phyloP scores from a whole-genome alignment of 2,888 invertebrate genomes.

The Lamellibrachia columna region DNA sequence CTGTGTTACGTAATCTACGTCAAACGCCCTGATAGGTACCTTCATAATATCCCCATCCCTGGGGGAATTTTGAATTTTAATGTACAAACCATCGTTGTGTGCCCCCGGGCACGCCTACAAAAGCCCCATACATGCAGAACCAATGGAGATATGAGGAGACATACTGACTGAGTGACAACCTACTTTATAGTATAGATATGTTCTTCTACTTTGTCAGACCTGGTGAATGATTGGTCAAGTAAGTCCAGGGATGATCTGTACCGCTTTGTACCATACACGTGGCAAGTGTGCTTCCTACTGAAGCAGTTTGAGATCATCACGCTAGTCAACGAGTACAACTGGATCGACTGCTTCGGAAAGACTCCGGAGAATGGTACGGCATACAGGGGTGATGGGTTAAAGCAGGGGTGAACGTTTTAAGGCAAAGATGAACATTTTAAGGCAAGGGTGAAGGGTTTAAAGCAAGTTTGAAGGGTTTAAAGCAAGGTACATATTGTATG shows the following conservation, averaged over 20 bases:
- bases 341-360: slow-evolving; percentile 89
- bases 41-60: too few relatives aligned
- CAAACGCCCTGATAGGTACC: too few relatives aligned
- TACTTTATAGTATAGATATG: slow-evolving; percentile 25
- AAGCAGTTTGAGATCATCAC: slow-evolving; percentile 96
- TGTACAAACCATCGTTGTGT: neutral
- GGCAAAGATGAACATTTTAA: neutral
- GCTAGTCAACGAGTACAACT: slow-evolving; percentile 94
- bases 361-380: slow-evolving; percentile 86
- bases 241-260: slow-evolving; percentile 82
- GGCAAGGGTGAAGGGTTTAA: too few relatives aligned
- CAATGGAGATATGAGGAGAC: neutral
- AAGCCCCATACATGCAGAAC: neutral
- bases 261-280: slow-evolving; percentile 95
- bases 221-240: slow-evolving; percentile 92
- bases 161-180: neutral
- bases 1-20: too few relatives aligned
- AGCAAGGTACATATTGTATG: too few relatives aligned
- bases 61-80: too few relatives aligned
- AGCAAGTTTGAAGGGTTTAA: too few relatives aligned
- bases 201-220: slow-evolving; percentile 69
- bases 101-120: too few relatives aligned
- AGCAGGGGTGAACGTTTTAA: neutral
- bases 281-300: slow-evolving; percentile 87
- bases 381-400: neutral